Conservation (phyloP, 1,140 invertebrate species). For the Drosophila teissieri region DNA sequence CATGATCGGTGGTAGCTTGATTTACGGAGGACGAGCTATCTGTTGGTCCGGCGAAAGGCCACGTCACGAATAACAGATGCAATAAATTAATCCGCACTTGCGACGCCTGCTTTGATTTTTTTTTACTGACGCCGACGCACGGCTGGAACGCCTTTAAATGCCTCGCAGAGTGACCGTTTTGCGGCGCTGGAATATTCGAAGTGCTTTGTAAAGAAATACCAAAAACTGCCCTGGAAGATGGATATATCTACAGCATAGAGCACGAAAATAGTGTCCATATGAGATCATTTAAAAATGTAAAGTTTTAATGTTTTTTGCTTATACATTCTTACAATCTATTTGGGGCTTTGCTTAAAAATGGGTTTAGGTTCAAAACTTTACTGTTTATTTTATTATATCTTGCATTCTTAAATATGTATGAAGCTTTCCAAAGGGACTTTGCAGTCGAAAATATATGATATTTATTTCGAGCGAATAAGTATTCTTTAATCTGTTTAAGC, state of each 20-base stretch:
- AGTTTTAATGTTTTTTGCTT: no score
- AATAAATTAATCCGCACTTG: constrained; percentile 31
- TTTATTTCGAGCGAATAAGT: no score
- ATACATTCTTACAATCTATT: no score
- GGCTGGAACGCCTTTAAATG: constrained; percentile 5
- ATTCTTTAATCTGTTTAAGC: no score
- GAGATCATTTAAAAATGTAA: no score
- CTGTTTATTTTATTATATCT: no score
- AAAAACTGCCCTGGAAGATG: neutral
- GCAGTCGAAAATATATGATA: no score
- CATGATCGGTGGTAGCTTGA: constrained; percentile 83
- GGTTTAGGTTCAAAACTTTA: no score
- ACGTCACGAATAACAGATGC: constrained; percentile 57
- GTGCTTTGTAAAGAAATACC: neutral
- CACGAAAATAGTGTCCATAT: neutral
- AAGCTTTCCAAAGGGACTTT: no score
- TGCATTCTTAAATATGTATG: no score
- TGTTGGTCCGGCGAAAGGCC: constrained; percentile 53
- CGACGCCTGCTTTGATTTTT: constrained; percentile 1
- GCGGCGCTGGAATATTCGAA: neutral
- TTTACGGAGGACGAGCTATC: constrained; percentile 21
- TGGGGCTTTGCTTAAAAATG: no score
- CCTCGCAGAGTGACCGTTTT: neutral
- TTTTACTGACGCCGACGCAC: constrained; percentile 11
- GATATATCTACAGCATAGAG: neutral